Base-by-base conservation (phyloP, 2,888 invertebrate genomes). In the Noctua comes region DNA sequence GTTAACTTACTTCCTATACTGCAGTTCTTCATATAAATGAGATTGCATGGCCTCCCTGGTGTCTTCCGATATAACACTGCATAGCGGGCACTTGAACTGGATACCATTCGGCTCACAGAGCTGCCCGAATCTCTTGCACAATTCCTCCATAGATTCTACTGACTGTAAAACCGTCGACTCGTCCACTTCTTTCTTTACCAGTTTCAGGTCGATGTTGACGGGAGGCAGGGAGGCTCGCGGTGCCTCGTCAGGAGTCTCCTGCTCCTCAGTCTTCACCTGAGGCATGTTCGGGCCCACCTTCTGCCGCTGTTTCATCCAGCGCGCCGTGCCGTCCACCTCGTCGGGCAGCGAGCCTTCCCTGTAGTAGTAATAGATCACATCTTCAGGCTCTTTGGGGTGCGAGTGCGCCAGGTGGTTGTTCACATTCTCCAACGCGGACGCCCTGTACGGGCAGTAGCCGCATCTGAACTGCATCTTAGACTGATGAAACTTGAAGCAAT, bases 391-490 rank as follows among this genome's bases (percentile, higher is more conserved):
- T 0, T 91, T 95, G 0, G 97, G 92, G 90, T 98, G 98, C 8
- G 97, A 97, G 21, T 96, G 96, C 3, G 93, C 92, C 82, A 98
- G 97, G 90, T 98, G 98, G 64, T 97, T 97, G 36, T 96, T 95
- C 65, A 98, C 97, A 48, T 97, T 97, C 13, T 97, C 96, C 95
- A 46, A 97, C 94, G 3, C 97, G 1, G 97, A 96, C 0, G 95
- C 94, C 27, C 95, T 89, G 88, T 97, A 98, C 0, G 96, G 91
- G 87, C 98, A 99, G 82, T 98, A 95, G 0, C 97, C 97, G 90
- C 98, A 98, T 88, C 98, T 98, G 92, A 97, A 98, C 85, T 98
- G 98, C 89, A 97, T 97, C 80, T 97, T 97, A 3, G 98, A 97
- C 51, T 97, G 96, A 90, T 99, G 98, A 13, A 93, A 90, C 54